Conservation (phyloP, 1,140 invertebrate genomes). For the Drosophila sucinea region DNA sequence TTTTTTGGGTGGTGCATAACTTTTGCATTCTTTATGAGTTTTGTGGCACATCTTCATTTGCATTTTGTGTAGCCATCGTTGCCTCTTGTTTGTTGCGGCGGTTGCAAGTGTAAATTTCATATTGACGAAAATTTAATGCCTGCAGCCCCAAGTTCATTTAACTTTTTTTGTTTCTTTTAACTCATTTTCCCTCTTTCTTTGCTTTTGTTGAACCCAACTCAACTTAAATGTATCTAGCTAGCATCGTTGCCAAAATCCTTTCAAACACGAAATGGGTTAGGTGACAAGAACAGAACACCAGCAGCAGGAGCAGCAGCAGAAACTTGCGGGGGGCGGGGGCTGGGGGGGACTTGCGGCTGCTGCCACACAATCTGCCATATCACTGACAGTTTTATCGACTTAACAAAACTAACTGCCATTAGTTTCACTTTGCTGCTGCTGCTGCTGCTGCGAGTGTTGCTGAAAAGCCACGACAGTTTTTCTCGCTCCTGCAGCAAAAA, state of each 20-base stretch:
- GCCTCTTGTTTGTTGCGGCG: not conserved
- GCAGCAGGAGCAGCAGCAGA: not conserved
- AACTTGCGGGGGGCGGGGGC: not conserved
- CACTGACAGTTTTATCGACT: constrained; percentile 83
- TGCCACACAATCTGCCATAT: constrained; percentile 79
- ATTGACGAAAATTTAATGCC: constrained; percentile 70
- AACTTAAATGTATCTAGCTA: constrained; percentile 17
- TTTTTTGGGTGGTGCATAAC: constrained; percentile 43
- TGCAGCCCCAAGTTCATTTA: constrained; percentile 71
- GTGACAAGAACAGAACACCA: constrained; percentile 38
- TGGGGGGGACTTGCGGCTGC: constrained; percentile 36
- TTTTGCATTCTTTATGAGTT: constrained; percentile 51
- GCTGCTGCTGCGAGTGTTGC: constrained; percentile 64
- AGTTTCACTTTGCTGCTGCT: constrained; percentile 80
- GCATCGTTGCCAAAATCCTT: constrained; percentile 13
- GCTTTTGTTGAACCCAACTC: constrained; percentile 11
- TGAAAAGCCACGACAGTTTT: constrained; percentile 72
- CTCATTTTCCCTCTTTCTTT: constrained; percentile 46
- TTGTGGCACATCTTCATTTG: not conserved
- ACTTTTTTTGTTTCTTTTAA: constrained; percentile 60
- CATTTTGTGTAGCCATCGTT: not conserved
- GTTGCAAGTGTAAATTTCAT: constrained; percentile 38
- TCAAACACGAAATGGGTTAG: constrained; percentile 49
- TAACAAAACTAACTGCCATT: constrained; percentile 83
- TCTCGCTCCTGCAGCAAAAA: constrained; percentile 37